phyloP scores from a whole-genome alignment of 2,797 vertebrate genomes.

The Artibeus lituratus region DNA sequence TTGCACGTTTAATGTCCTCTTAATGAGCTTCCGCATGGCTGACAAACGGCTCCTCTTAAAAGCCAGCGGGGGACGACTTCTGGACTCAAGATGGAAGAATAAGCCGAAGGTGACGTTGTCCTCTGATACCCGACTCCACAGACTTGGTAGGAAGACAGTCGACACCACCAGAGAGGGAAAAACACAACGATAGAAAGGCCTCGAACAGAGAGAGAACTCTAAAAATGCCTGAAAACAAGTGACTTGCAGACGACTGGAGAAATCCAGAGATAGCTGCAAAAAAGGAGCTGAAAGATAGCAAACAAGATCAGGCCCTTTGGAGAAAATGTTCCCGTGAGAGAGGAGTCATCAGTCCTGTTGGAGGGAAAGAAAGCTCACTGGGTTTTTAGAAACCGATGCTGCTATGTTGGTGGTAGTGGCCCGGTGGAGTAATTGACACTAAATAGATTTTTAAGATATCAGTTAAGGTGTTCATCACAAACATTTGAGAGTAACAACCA shows the following conservation, averaged over 20 bases:
- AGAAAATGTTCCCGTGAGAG: background rate
- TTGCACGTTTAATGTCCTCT: background rate
- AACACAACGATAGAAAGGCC: background rate
- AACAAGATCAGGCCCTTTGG: background rate
- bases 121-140: fast-evolving
- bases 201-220: background rate
- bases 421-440: background rate
- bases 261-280: background rate
- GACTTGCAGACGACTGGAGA: background rate
- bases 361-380: background rate
- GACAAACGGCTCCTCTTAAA: background rate
- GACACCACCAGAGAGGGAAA: background rate
- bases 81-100: background rate
- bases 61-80: background rate
- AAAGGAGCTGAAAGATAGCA: background rate
- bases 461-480: background rate
- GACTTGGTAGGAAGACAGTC: background rate
- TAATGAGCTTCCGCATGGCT: background rate
- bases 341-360: too few relatives aligned
- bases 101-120: background rate
- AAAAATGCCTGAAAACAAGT: background rate
- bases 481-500: background rate
- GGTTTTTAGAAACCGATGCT: background rate
- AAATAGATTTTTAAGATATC: background rate
- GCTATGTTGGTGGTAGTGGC: too few relatives aligned